Evolutionary conservation across 2,888 invertebrate species (phyloP), one percentile per base, ranked within the genome.

Genomic region (Drosophila paramelanica): DNA sequence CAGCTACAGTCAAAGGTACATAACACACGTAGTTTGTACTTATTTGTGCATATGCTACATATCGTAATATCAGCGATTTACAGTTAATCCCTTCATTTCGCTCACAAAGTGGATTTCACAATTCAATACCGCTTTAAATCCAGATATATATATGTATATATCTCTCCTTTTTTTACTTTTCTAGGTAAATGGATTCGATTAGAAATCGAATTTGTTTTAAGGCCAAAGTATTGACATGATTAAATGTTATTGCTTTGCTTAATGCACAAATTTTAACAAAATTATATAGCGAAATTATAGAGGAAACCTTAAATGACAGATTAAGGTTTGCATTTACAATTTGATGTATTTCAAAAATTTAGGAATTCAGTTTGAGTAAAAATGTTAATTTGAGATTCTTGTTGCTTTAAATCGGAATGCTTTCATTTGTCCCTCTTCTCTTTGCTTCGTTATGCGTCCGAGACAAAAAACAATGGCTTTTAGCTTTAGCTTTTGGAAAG

Each of bases 1-100:
- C n/a, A 31, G 46, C 23, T 17, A 41, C 41, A 41, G 41, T 14
- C 13, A 13, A 27, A n/a, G 33, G 10, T 41, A 45, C 31, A 23
- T 27, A 17, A 31, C 47, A 57, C 17, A 17, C 33, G 45, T 56
- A 31, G 72, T 58, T 53, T 49, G 49, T 61, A 61, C 46, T 53
- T 43, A 50, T 70, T 76, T 71, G 43, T 47, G 47, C 67, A 77
- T 77, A 67, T 67, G 75, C 13, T 41, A 38, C 23, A 33, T 62
- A 55, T 42, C 57, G 52, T 57, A 41, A 36, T 45, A 58, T 59
- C 73, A 75, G 52, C 78, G 73, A 60, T 77, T 77, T 75, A 52
- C 73, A 59, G 49, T 60, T 75, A 77, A 75, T 77, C 77, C 61
- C 43, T 46, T 50, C 49, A 59, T 62, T 72, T 56, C 53, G 36